Evolutionary conservation across 1,140 invertebrate species (phyloP), one percentile per base, ranked within the genome.

Genomic region (Drosophila tropicalis): DNA sequence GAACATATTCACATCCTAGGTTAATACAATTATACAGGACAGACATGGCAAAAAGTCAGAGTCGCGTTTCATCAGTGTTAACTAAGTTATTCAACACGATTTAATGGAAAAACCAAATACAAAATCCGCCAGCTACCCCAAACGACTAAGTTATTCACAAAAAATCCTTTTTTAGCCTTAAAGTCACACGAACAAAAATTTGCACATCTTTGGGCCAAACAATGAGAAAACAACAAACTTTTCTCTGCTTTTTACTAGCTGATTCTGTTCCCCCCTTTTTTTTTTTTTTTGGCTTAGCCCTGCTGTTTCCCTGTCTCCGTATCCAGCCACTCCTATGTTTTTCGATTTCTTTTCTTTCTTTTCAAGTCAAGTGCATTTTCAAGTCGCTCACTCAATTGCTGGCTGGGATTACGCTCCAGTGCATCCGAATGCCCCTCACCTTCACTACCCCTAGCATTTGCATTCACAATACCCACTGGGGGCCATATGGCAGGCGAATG

Each of bases 81-180:
- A 87, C 56, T 76, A 64, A 70, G 75, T 86, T 86, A 86, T 82
- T 87, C 82, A 71, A 58, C 81, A 44, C 67, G 77, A 80, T 77
- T 85, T 74, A 67, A 57, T 70, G 68, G 19, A 44, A 62, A 77
- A 69, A 72, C 65, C 56, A 86, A 72, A 78, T 70, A 66, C 47
- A 22, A 7, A 51, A 22, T 51, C 17, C 10, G 9, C 15, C 44
- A 47, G 34, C 34, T 44, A 62, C 5, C 32, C 10, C 55, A 57
- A 10, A n/a, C 17, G 17, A 29, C 15, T 10, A 36, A 62, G 17
- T 51, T 19, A 51, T 51, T 7, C 10, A 47, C 17, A 9, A 22
- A 22, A 51, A 2, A 19, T 51, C 32, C n/a, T 32, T 17, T 54
- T 57, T 57, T 17, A 36, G 55, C 56, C 56, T 58, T 58, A 58